phyloP scores from a whole-genome alignment of 1,140 invertebrate genomes.

The Drosophila equinoxialis region DNA sequence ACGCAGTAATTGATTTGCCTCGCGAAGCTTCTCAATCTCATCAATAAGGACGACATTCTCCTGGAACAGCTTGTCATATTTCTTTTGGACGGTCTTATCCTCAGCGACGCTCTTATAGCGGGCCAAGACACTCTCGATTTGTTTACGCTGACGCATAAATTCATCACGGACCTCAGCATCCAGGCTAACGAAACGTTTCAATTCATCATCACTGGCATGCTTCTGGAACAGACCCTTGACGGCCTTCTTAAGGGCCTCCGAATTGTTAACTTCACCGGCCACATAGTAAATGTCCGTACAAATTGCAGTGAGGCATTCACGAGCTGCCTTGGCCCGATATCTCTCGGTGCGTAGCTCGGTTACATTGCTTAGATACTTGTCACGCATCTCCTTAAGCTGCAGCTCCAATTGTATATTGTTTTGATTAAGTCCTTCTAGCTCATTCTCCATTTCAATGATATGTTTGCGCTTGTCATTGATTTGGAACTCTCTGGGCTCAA shows the following conservation, averaged over 20 bases:
- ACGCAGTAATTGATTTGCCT: constrained; percentile 50
- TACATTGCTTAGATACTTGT: constrained; percentile 89
- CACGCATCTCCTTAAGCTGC: constrained; percentile 88
- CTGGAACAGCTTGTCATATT: constrained; percentile 84
- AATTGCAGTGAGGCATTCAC: constrained; percentile 89
- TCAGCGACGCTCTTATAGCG: constrained; percentile 82
- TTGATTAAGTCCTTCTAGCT: constrained; percentile 86
- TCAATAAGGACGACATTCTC: constrained; percentile 90
- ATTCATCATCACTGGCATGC: constrained; percentile 88
- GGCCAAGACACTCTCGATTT: constrained; percentile 89
- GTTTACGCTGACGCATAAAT: constrained; percentile 90
- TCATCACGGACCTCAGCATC: constrained; percentile 90
- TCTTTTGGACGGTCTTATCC: constrained; percentile 58
- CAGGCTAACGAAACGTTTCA: constrained; percentile 85
- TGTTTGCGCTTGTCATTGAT: constrained; percentile 92
- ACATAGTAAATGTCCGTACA: constrained; percentile 91
- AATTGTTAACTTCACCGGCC: constrained; percentile 90
- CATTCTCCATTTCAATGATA: constrained; percentile 89
- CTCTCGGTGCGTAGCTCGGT: constrained; percentile 88
- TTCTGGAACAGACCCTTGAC: constrained; percentile 85
- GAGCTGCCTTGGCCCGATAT: constrained; percentile 86
- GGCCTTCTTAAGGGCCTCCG: constrained; percentile 89
- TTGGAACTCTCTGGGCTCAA: constrained; percentile 91
- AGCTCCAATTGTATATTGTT: constrained; percentile 87
- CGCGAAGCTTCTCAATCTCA: constrained; percentile 84